A percentile compares a stretch with the other conserved stretches of the same genome.
These are phyloP conservation scores for Eumaeus atala DNA, from an alignment of 1,140 invertebrate species.

Conservation along the genomic window DNA sequence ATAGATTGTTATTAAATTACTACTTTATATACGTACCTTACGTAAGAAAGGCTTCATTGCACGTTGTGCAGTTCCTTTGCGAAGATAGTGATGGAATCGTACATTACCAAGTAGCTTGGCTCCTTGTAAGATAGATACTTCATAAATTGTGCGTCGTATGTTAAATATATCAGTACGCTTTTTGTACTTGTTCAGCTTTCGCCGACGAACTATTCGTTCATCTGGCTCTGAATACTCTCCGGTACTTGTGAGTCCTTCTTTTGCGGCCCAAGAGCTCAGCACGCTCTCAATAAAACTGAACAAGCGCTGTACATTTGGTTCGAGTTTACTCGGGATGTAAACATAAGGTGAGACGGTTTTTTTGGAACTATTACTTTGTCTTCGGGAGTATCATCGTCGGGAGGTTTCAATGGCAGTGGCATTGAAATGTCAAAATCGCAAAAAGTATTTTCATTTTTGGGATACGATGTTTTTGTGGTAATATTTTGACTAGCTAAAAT, in stretches of 20 bases:
- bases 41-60: slow-evolving; percentile 83
- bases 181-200: slow-evolving; percentile 78
- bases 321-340: too few relatives aligned
- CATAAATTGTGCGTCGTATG: slow-evolving; percentile 78
- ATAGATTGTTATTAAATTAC: too few relatives aligned
- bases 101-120: slow-evolving; percentile 78
- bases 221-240: slow-evolving; percentile 79
- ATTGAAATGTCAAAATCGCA: too few relatives aligned
- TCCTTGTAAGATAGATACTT: slow-evolving; percentile 78
- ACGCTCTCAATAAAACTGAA: slow-evolving; percentile 85
- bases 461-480: too few relatives aligned
- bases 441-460: too few relatives aligned
- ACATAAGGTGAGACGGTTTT: too few relatives aligned
- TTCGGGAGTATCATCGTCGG: too few relatives aligned
- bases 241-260: slow-evolving; percentile 79
- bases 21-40: too few relatives aligned
- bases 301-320: slow-evolving; percentile 84
- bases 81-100: slow-evolving; percentile 81
- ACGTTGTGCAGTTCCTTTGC: slow-evolving; percentile 82
- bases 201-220: slow-evolving; percentile 77
- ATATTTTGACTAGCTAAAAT: too few relatives aligned
- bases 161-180: slow-evolving; percentile 78
- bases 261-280: slow-evolving; percentile 80
- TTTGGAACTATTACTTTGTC: too few relatives aligned
- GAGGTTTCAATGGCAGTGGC: too few relatives aligned